These are phyloP conservation scores for Dasypogon diadema DNA, from an alignment of 2,888 invertebrate genomes.

Conservation along the genomic window DNA sequence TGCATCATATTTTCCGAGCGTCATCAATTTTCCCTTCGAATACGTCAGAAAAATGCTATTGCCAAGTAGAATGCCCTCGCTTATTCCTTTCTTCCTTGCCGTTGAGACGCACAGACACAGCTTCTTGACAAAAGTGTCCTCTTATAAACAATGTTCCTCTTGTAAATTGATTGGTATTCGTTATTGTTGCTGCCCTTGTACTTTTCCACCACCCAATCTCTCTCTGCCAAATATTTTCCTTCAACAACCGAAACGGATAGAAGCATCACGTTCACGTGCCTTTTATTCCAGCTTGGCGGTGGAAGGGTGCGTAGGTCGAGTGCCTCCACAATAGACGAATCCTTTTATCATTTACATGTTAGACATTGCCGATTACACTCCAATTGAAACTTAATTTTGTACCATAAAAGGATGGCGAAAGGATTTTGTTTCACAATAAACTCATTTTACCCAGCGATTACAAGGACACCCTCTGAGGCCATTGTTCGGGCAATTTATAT, in stretches of 20 bases:
- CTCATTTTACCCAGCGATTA: slow-evolving; percentile 32
- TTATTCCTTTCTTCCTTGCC: background rate
- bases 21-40: slow-evolving; percentile 34
- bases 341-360: slow-evolving; percentile 25
- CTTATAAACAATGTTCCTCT: slow-evolving; percentile 49
- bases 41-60: slow-evolving; percentile 31
- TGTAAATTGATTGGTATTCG: slow-evolving; percentile 51
- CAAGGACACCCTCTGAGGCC: slow-evolving; percentile 33
- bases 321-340: background rate
- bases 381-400: slow-evolving; percentile 34
- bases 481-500: slow-evolving; percentile 37
- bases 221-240: slow-evolving; percentile 24
- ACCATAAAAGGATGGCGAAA: slow-evolving; percentile 32
- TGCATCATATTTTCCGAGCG: slow-evolving; percentile 30
- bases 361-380: slow-evolving; percentile 24
- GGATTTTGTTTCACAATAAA: slow-evolving; percentile 38
- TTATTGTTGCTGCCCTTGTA: slow-evolving; percentile 43
- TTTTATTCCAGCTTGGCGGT: slow-evolving; percentile 15
- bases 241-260: no score
- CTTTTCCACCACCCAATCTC: slow-evolving; percentile 15
- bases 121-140: slow-evolving; percentile 34
- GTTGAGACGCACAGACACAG: background rate
- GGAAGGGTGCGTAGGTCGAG: background rate
- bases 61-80: slow-evolving; percentile 2
- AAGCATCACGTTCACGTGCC: slow-evolving; percentile 39